These are phyloP conservation scores for Sesamia nonagrioides DNA, from an alignment of 1,140 invertebrate species.

Conservation along the genomic window DNA sequence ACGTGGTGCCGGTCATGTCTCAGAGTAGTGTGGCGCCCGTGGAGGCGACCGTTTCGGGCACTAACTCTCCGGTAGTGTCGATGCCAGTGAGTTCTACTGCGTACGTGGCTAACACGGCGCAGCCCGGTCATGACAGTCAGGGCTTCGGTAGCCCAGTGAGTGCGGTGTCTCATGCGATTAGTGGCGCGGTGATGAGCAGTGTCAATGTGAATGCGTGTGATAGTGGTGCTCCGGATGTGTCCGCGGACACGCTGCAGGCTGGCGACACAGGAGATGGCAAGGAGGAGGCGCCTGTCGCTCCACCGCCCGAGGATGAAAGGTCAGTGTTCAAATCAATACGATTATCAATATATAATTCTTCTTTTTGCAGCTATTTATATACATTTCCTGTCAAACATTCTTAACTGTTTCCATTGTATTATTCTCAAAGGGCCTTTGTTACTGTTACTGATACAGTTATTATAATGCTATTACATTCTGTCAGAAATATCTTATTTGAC, in stretches of 20 bases:
- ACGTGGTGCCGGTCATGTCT: conserved; percentile 85
- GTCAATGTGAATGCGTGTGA: conserved; percentile 84
- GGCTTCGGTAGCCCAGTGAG: conserved; percentile 87
- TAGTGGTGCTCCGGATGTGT: conserved; percentile 78
- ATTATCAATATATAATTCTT: background rate
- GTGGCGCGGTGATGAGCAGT: conserved; percentile 83
- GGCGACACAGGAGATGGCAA: conserved; percentile 81
- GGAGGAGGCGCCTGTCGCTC: conserved; percentile 77
- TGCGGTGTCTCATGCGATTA: conserved; percentile 85
- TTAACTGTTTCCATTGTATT: background rate
- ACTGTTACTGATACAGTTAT: background rate
- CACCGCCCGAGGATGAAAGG: conserved; percentile 90
- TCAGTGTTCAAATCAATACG: conserved; percentile 75
- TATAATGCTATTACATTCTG: too few species aligned
- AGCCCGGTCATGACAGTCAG: conserved; percentile 80
- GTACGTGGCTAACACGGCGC: conserved; percentile 75
- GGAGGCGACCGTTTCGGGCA: conserved; percentile 81
- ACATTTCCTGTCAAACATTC: background rate
- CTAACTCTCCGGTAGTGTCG: conserved; percentile 86
- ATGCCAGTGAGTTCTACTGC: conserved; percentile 83
- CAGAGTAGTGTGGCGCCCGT: conserved; percentile 83
- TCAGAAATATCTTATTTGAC: too few species aligned
- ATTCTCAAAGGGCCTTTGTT: background rate
- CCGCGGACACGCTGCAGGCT: conserved; percentile 73
- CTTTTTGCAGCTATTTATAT: background rate